A percentile compares a stretch with the other conserved stretches of the same genome.
Conservation (phyloP, 2,888 invertebrate species). For the Lepidocyrtinus sp. region DNA sequence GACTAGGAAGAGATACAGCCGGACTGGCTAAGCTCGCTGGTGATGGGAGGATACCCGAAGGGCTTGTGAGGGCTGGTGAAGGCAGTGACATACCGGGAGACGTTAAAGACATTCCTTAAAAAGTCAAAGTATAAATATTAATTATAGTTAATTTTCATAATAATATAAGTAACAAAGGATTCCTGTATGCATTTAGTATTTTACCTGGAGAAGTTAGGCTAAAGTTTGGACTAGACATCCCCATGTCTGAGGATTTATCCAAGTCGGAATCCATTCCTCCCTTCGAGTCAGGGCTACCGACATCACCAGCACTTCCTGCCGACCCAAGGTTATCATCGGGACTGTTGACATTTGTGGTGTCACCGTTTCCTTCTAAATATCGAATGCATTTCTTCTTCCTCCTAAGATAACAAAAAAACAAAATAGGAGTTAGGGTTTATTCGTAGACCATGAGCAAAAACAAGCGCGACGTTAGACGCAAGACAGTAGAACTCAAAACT, state of each 20-base stretch:
- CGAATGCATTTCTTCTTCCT: constrained; percentile 98
- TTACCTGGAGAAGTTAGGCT: constrained; percentile 71
- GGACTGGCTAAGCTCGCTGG: constrained; percentile 82
- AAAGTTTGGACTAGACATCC: constrained; percentile 71
- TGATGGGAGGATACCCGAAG: constrained; percentile 83
- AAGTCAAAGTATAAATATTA: constrained; percentile 3
- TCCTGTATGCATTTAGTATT: constrained; percentile 21
- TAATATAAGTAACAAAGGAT: too few species aligned
- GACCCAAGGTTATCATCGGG: constrained; percentile 85
- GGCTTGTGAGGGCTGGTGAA: constrained; percentile 73
- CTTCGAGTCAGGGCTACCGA: constrained; percentile 76
- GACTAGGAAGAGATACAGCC: constrained; percentile 75
- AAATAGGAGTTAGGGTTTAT: too few species aligned
- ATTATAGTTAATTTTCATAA: too few species aligned
- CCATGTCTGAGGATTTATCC: constrained; percentile 71
- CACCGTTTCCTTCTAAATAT: constrained; percentile 86
- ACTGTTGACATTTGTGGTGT: constrained; percentile 78
- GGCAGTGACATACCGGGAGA: constrained; percentile 70
- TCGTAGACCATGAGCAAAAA: too few species aligned
- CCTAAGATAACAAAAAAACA: constrained; percentile 76
- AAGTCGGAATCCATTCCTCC: constrained; percentile 80
- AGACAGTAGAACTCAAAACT: too few species aligned
- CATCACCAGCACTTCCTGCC: constrained; percentile 81
- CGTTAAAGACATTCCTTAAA: constrained; percentile 72
- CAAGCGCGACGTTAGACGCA: too few species aligned